Evolutionary conservation across 1,140 invertebrate genomes (phyloP).

Genomic region (Thaumetopoea pityocampa): DNA sequence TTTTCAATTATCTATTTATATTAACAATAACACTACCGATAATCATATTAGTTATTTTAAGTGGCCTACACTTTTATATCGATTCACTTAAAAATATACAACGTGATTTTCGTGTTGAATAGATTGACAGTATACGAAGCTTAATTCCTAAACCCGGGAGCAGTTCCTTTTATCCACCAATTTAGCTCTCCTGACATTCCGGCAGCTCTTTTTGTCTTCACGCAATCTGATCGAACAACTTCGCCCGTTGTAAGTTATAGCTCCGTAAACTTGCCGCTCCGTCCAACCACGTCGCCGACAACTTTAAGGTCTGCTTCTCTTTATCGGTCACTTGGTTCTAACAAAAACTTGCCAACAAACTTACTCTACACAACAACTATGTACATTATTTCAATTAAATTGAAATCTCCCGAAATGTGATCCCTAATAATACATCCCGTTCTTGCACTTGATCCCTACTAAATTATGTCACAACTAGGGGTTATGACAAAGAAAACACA

Average conservation of each 20-base stretch:
- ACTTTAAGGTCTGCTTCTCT: constrained; percentile 31
- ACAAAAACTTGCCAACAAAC: constrained; percentile 16
- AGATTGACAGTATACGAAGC: constrained; percentile 18
- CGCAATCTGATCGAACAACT: constrained; percentile 54
- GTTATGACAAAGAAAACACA: constrained; percentile 33
- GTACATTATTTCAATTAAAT: constrained; percentile 8
- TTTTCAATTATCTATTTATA: too few species aligned
- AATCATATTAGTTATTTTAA: too few species aligned
- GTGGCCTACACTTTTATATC: too few species aligned
- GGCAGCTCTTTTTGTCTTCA: constrained; percentile 33
- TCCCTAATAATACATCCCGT: background rate
- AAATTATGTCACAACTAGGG: constrained; percentile 22
- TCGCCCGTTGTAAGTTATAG: constrained; percentile 39
- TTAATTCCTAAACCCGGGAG: constrained; percentile 23
- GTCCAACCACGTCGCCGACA: constrained; percentile 23
- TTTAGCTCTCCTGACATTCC: constrained; percentile 39
- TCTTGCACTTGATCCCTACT: constrained; percentile 7
- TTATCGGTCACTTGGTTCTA: constrained; percentile 24
- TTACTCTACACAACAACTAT: constrained; percentile 10
- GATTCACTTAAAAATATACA: constrained; percentile 1
- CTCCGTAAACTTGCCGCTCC: constrained; percentile 35
- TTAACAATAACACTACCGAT: too few species aligned
- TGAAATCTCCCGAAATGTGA: background rate
- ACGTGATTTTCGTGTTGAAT: constrained; percentile 4
- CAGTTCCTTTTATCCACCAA: constrained; percentile 37